These are phyloP conservation scores for Genyomyrus donnyi DNA, from an alignment of 2,113 vertebrate genomes.

Conservation along the genomic window DNA sequence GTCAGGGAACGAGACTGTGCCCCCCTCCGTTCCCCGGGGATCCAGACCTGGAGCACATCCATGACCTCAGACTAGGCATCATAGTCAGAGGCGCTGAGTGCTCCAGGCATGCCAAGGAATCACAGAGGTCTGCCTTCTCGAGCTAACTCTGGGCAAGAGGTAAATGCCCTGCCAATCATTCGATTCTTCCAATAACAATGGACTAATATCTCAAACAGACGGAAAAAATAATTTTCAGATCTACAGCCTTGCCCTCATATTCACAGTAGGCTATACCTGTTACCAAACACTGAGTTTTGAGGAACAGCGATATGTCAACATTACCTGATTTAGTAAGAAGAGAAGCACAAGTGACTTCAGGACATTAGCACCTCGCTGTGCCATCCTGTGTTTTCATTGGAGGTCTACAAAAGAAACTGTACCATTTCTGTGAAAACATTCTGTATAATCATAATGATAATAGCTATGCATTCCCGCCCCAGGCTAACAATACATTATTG, in stretches of 20 bases:
- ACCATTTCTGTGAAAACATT: constrained; percentile 18
- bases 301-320: not conserved
- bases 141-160: not conserved
- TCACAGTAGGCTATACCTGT: not conserved
- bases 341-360: not conserved
- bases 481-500: constrained; percentile 22
- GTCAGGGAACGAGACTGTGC: constrained; percentile 13
- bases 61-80: not conserved
- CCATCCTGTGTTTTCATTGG: not conserved
- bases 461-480: not conserved
- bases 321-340: not conserved
- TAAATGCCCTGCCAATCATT: constrained; percentile 1
- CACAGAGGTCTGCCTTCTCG: not conserved
- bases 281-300: not conserved
- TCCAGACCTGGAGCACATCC: not conserved
- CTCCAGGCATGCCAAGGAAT: not conserved
- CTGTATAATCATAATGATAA: constrained; percentile 18
- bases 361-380: constrained; percentile 8
- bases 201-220: not conserved
- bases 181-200: not conserved
- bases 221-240: not conserved
- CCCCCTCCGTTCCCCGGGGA: not conserved
- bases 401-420: constrained; percentile 7
- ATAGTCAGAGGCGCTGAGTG: not conserved
- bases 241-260: not conserved